Conservation (phyloP, 2,888 invertebrate species). For the Macrophya alboannulata region DNA sequence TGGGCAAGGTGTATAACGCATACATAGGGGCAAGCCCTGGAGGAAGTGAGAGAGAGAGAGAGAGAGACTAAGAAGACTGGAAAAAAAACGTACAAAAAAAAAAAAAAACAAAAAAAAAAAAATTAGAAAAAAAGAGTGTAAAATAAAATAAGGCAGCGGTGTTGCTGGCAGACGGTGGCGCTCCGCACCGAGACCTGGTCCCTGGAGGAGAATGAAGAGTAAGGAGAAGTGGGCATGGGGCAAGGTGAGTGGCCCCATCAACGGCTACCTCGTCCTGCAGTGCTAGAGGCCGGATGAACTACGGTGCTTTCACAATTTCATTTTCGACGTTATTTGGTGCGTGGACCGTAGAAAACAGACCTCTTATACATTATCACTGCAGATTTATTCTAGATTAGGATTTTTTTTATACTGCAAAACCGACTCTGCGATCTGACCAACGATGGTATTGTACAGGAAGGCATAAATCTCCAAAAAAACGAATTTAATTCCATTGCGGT, state of each 20-base stretch:
- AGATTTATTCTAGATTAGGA: neutral
- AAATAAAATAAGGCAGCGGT: conserved; percentile 14
- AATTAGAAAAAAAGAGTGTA: neutral
- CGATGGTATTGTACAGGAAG: too few relatives aligned
- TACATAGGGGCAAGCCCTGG: neutral
- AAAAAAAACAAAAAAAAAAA: neutral
- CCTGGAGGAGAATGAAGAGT: conserved; percentile 24
- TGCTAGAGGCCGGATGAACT: conserved; percentile 47
- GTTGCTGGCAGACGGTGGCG: conserved; percentile 48
- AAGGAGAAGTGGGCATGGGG: conserved; percentile 28
- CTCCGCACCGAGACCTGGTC: conserved; percentile 18
- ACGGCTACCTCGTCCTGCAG: conserved; percentile 50
- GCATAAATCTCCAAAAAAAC: too few relatives aligned
- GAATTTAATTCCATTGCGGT: too few relatives aligned
- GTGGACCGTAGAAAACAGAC: conserved; percentile 8
- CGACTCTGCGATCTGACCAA: too few relatives aligned
- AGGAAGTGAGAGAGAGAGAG: neutral
- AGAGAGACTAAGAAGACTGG: too few relatives aligned
- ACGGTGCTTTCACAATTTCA: conserved; percentile 54
- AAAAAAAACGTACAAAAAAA: too few relatives aligned
- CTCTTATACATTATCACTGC: neutral
- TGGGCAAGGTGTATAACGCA: conserved; percentile 11
- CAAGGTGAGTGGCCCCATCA: conserved; percentile 54
- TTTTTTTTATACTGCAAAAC: neutral
- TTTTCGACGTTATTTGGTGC: conserved; percentile 38